Evolutionary conservation across 2,797 vertebrate species (phyloP).

Genomic region (Buceros bicornis): DNA sequence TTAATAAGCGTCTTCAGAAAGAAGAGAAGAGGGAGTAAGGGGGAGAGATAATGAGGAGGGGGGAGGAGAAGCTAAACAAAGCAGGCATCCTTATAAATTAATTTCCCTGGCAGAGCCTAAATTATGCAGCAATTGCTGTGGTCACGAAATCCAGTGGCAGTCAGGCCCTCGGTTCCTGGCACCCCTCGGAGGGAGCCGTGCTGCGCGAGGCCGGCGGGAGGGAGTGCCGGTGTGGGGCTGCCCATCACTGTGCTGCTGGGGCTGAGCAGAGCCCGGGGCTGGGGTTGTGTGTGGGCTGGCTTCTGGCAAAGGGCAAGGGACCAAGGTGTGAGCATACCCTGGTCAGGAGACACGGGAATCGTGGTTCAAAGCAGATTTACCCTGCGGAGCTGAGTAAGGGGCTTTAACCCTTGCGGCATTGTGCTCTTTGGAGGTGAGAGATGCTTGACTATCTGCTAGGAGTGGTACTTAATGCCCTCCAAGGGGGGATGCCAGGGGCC

Average conservation of each 20-base stretch:
- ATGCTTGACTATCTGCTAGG: not conserved
- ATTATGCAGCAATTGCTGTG: not conserved
- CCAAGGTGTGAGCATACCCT: not conserved
- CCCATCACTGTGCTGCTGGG: not conserved
- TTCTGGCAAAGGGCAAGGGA: accelerated
- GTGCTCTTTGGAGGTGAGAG: not conserved
- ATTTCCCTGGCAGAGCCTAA: not conserved
- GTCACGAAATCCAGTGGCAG: not conserved
- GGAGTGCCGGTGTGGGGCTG: accelerated
- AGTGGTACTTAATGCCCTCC: not conserved
- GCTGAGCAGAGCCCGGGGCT: not conserved
- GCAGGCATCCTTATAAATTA: not conserved
- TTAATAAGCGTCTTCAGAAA: not conserved
- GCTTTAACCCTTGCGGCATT: not conserved
- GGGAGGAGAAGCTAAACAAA: not conserved
- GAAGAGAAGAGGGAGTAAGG: not conserved
- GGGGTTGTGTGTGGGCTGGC: not conserved
- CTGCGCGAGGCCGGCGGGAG: accelerated
- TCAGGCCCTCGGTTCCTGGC: accelerated
- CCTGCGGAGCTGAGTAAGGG: not conserved
- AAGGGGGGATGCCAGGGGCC: not conserved
- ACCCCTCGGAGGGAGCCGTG: accelerated
- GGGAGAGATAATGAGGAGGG: not conserved
- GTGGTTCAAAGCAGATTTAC: not conserved
- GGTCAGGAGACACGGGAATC: not conserved